Conservation (phyloP, 2,888 invertebrate species). For the Himalopsyche japonica region DNA sequence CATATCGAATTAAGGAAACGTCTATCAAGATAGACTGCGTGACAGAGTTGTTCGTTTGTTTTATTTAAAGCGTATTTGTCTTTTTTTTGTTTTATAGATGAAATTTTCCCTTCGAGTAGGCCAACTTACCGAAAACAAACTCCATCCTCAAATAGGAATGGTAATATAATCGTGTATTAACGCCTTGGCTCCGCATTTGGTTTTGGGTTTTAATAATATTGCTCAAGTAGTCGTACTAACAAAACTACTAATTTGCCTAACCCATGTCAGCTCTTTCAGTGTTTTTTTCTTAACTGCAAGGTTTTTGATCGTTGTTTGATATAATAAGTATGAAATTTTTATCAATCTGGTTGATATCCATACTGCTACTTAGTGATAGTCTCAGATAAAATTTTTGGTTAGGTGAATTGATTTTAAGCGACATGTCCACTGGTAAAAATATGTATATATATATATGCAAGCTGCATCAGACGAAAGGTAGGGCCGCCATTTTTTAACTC, state of each 20-base stretch:
- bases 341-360: neutral
- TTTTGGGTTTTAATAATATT: slow-evolving; percentile 8
- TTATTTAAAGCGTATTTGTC: neutral
- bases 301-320: neutral
- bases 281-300: neutral
- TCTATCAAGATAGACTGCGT: too few relatives aligned
- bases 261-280: neutral
- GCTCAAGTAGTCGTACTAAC: neutral
- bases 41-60: neutral
- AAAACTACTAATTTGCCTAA: neutral
- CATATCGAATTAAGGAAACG: too few relatives aligned
- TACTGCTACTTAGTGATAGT: too few relatives aligned
- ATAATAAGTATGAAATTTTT: neutral
- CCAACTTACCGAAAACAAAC: slow-evolving; percentile 55
- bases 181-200: slow-evolving; percentile 15
- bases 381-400: too few relatives aligned
- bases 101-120: slow-evolving; percentile 55
- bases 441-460: too few relatives aligned
- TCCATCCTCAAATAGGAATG: slow-evolving; percentile 60
- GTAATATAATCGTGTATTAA: slow-evolving; percentile 48
- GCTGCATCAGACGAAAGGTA: too few relatives aligned
- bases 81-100: slow-evolving; percentile 51
- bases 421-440: too few relatives aligned
- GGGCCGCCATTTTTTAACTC: too few relatives aligned
- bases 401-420: too few relatives aligned